Conservation (phyloP, 2,888 invertebrate species). For the Drosophila putrida region DNA sequence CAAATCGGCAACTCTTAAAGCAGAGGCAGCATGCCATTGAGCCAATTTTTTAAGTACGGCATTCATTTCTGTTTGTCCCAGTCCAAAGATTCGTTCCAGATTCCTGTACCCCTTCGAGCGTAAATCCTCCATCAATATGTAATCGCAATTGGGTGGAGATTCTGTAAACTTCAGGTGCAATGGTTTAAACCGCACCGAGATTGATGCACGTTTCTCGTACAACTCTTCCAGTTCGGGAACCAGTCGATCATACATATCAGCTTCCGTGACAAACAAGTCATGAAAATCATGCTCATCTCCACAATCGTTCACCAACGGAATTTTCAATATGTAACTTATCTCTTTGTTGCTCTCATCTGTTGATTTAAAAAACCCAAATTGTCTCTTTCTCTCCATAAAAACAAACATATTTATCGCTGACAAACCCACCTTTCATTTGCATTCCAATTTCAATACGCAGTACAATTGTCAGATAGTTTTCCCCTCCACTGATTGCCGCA, state of each 20-base stretch:
- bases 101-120: slow-evolving; percentile 64
- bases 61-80: slow-evolving; percentile 70
- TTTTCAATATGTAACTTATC: slow-evolving; percentile 71
- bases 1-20: slow-evolving; percentile 55
- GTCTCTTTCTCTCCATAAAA: slow-evolving; percentile 2
- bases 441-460: slow-evolving; percentile 68
- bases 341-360: slow-evolving; percentile 44
- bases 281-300: slow-evolving; percentile 65
- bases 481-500: slow-evolving; percentile 73
- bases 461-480: slow-evolving; percentile 80
- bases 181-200: slow-evolving; percentile 67
- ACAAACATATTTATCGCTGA: background rate
- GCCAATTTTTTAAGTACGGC: slow-evolving; percentile 75
- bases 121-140: slow-evolving; percentile 79
- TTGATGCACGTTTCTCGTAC: slow-evolving; percentile 49
- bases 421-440: slow-evolving; percentile 69
- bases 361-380: slow-evolving; percentile 1
- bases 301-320: slow-evolving; percentile 63
- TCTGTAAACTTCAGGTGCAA: slow-evolving; percentile 56
- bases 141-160: slow-evolving; percentile 54
- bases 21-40: slow-evolving; percentile 82
- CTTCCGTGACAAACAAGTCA: slow-evolving; percentile 58
- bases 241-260: slow-evolving; percentile 73
- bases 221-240: slow-evolving; percentile 75
- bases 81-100: slow-evolving; percentile 66